These are phyloP conservation scores for Schizopygopsis malacanthus DNA, from an alignment of 2,797 vertebrate species.

Conservation along the genomic window DNA sequence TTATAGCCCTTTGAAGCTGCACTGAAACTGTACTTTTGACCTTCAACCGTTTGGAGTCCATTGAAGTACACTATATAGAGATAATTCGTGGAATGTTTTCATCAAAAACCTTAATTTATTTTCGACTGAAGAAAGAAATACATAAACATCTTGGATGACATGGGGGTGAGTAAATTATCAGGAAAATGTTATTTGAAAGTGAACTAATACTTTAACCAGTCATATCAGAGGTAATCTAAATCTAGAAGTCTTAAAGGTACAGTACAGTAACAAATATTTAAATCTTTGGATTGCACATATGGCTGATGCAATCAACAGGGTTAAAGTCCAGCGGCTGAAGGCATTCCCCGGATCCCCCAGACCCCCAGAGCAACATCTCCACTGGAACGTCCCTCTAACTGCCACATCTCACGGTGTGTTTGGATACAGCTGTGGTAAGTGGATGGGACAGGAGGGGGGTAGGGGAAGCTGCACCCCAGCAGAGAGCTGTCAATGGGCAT, in stretches of 20 bases:
- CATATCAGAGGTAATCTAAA: not conserved
- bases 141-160: too few relatives aligned
- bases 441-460: conserved; percentile 40
- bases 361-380: not conserved
- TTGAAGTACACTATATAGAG: too few relatives aligned
- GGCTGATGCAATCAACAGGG: conserved; percentile 45
- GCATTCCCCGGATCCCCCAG: not conserved
- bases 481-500: conserved; percentile 79
- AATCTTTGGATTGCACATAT: not conserved
- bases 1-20: too few relatives aligned
- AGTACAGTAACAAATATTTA: not conserved
- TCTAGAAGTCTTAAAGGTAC: not conserved
- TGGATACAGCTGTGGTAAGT: conserved; percentile 70
- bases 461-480: conserved; percentile 76
- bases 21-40: too few relatives aligned
- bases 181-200: too few relatives aligned
- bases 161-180: too few relatives aligned
- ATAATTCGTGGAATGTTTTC: too few relatives aligned
- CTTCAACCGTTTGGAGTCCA: too few relatives aligned
- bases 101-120: too few relatives aligned
- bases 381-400: conserved; percentile 61
- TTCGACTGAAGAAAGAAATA: too few relatives aligned
- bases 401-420: conserved; percentile 53
- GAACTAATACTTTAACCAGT: not conserved
- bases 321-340: conserved; percentile 4